Conservation (phyloP, 2,888 invertebrate genomes). For the Sussaba pulchella region DNA sequence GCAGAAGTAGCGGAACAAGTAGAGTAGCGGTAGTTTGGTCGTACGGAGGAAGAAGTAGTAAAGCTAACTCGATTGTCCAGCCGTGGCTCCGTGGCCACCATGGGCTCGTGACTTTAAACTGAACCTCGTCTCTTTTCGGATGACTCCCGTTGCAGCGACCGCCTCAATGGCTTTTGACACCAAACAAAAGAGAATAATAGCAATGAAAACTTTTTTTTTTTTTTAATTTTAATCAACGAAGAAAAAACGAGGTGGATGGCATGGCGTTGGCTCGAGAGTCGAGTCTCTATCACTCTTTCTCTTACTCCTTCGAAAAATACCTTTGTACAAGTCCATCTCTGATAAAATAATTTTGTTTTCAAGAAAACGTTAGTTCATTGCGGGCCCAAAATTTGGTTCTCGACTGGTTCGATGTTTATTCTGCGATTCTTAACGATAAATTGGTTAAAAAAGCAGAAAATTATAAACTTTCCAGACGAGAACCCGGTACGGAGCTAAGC, state of each 20-base stretch:
- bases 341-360: constrained; percentile 8
- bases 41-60: constrained; percentile 63
- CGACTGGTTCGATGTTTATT: constrained; percentile 5
- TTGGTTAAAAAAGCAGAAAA: no score
- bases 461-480: constrained; percentile 20
- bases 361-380: constrained; percentile 31
- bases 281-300: constrained; percentile 33
- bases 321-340: constrained; percentile 1
- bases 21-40: constrained; percentile 60
- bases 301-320: constrained; percentile 14
- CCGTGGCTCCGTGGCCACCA: constrained; percentile 71
- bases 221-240: neutral
- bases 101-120: constrained; percentile 75
- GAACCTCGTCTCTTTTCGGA: constrained; percentile 82
- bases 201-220: constrained; percentile 3
- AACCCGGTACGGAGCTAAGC: constrained; percentile 34
- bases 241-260: constrained; percentile 37
- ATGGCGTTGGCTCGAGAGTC: constrained; percentile 23
- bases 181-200: constrained; percentile 76
- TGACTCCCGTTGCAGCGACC: constrained; percentile 83
- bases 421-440: no score
- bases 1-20: constrained; percentile 72
- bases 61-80: constrained; percentile 77
- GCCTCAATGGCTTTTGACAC: constrained; percentile 80
- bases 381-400: neutral